Conservation (phyloP, 2,888 invertebrate genomes). For the Suillia variegata region DNA sequence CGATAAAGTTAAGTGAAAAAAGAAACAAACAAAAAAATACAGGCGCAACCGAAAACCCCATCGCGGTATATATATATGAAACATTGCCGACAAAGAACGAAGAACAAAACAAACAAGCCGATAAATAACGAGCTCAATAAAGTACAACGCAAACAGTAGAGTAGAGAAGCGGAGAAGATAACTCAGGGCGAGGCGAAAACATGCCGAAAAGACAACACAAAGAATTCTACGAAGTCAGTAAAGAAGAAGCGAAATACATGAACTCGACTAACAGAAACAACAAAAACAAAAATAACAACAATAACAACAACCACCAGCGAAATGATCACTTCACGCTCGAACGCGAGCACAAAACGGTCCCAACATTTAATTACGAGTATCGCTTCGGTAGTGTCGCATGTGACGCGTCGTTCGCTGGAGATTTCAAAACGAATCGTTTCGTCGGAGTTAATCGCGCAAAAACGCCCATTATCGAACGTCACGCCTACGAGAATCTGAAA, state of each 20-base stretch:
- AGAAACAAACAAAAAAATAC: slow-evolving; percentile 19
- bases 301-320: slow-evolving; percentile 30
- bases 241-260: slow-evolving; percentile 1
- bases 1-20: slow-evolving; percentile 21
- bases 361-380: slow-evolving; percentile 28
- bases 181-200: slow-evolving; percentile 16
- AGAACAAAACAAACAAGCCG: slow-evolving; percentile 14
- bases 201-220: not conserved
- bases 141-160: not conserved
- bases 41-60: too few relatives aligned
- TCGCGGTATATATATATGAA: slow-evolving; percentile 1
- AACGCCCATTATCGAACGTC: slow-evolving; percentile 11
- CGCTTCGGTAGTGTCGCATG: slow-evolving; percentile 23
- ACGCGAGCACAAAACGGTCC: slow-evolving; percentile 20
- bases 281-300: slow-evolving; percentile 27
- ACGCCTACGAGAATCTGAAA: slow-evolving; percentile 41
- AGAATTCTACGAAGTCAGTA: slow-evolving; percentile 15
- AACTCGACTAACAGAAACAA: slow-evolving; percentile 16
- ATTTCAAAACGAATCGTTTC: not conserved
- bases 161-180: not conserved
- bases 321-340: slow-evolving; percentile 24
- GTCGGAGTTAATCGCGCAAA: too few relatives aligned
- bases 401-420: slow-evolving; percentile 17
- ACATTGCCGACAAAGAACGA: not conserved
- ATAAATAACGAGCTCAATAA: slow-evolving; percentile 1